A percentile compares a stretch with the other conserved stretches of the same genome.
phyloP scores from a whole-genome alignment of 1,140 invertebrate genomes.

The Drosophila virilis region DNA sequence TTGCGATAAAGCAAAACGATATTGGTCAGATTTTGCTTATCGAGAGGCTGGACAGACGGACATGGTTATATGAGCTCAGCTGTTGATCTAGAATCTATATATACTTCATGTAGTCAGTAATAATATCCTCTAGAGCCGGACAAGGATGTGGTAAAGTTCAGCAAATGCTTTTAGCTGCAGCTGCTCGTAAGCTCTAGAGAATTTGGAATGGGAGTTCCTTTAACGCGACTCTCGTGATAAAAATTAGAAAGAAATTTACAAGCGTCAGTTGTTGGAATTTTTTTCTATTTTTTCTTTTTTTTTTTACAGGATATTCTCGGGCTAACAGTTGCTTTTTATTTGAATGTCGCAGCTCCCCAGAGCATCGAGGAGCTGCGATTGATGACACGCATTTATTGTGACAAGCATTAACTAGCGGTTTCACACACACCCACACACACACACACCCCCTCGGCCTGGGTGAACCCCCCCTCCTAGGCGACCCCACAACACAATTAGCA shows the following conservation, averaged over 20 bases:
- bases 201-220: slow-evolving; percentile 19
- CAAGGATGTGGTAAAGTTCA: no score
- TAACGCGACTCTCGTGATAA: background rate
- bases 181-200: slow-evolving; percentile 53
- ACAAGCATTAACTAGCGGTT: slow-evolving; percentile 78
- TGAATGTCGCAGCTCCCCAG: slow-evolving; percentile 22
- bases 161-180: background rate
- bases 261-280: slow-evolving; percentile 51
- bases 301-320: slow-evolving; percentile 49
- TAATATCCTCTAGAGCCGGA: no score
- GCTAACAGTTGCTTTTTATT: slow-evolving; percentile 4
- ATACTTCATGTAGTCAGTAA: no score
- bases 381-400: slow-evolving; percentile 78
- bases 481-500: slow-evolving; percentile 54
- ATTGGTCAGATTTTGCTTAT: background rate
- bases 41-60: no score
- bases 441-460: slow-evolving; percentile 4
- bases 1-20: no score
- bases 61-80: no score
- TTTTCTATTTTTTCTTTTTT: slow-evolving; percentile 26
- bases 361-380: slow-evolving; percentile 40
- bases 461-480: background rate
- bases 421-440: slow-evolving; percentile 58
- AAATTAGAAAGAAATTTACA: slow-evolving; percentile 58
- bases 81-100: no score